Evolutionary conservation across 2,888 invertebrate genomes (phyloP).

Genomic region (Cremastobaeus sp.): DNA sequence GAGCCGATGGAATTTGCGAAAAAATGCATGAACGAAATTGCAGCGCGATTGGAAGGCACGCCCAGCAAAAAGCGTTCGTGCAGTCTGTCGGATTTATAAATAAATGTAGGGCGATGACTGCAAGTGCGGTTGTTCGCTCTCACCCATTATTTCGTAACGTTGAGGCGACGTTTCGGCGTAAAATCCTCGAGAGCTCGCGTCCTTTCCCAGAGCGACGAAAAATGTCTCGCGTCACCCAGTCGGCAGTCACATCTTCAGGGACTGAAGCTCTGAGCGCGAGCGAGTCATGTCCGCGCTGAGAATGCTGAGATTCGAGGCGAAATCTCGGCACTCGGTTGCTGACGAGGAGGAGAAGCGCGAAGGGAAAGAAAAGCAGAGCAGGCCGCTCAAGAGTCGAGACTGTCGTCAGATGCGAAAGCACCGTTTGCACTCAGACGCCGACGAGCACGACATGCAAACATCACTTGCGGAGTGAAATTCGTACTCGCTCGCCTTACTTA

Average conservation of each 20-base stretch:
- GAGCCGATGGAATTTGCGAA: too few relatives aligned
- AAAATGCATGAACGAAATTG: neutral
- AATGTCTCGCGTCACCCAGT: neutral
- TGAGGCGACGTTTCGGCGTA: neutral
- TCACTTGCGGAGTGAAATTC: slow-evolving; percentile 31
- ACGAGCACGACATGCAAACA: slow-evolving; percentile 26
- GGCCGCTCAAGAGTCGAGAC: neutral
- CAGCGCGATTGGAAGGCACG: slow-evolving; percentile 28
- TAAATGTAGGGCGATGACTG: slow-evolving; percentile 55
- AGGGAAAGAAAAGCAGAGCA: neutral
- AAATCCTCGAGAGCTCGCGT: neutral
- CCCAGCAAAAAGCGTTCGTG: slow-evolving; percentile 60
- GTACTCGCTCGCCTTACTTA: too few relatives aligned
- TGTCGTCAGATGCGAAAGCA: slow-evolving; percentile 4
- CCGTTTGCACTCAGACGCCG: slow-evolving; percentile 7
- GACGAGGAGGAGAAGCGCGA: neutral
- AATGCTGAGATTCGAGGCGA: neutral
- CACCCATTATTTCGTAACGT: slow-evolving; percentile 49
- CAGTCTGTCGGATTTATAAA: slow-evolving; percentile 68
- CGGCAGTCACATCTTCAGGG: slow-evolving; percentile 4
- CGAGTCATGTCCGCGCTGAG: neutral
- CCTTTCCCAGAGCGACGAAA: slow-evolving; percentile 4
- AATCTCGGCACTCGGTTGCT: neutral
- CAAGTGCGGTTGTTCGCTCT: slow-evolving; percentile 19
- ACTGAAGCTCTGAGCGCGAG: neutral